Base-by-base conservation (phyloP, 2,888 invertebrate species). In the Meiosimyza decipiens region DNA sequence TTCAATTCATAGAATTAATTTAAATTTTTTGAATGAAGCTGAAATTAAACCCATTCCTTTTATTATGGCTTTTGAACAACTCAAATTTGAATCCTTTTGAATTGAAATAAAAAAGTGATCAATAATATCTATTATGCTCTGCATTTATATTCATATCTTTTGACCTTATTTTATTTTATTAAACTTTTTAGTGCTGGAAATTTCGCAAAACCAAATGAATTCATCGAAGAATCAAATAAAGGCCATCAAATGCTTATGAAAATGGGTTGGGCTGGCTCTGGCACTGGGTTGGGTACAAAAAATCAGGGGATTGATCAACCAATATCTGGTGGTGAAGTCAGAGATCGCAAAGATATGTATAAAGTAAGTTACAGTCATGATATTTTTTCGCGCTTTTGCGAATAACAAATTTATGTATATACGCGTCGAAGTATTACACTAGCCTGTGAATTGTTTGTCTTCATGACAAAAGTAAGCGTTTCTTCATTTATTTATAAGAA, bases 221-320 rank as follows among this genome's bases (percentile, higher is more conserved):
- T 94, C 76, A 88, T 95, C 73, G 96, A 97, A 83, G 91, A 95
- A 73, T 93, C 93, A 75, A 99, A 99, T 88, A 98, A 97, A 85
- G 99, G 99, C 0, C 99, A 99, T 88, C 97, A 98, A 88, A 91
- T 99, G 88, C 90, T 99, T 75, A 94, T 94, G 87, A 97, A 97
- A 89, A 99, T 99, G 98, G 99, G 98, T 4, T 99, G 99, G 99
- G 92, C 94, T 74, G 92, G 95, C 67, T 82, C 86, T 11, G 98
- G 98, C 54, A 92, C 92, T 55, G 99, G 99, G 11, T 89, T 99
- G 12, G 99, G 99, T 18, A 94, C 95, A 0, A 92, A 96, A 73
- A 98, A 97, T 77, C 97, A 98, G 87, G 99, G 99, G 74, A 98
- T 97, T 76, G 95, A 96, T 74, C 94, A 97, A 78, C 98, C 98